These are phyloP conservation scores for Atethmia centrago DNA, from an alignment of 2,888 invertebrate species.

Conservation along the genomic window DNA sequence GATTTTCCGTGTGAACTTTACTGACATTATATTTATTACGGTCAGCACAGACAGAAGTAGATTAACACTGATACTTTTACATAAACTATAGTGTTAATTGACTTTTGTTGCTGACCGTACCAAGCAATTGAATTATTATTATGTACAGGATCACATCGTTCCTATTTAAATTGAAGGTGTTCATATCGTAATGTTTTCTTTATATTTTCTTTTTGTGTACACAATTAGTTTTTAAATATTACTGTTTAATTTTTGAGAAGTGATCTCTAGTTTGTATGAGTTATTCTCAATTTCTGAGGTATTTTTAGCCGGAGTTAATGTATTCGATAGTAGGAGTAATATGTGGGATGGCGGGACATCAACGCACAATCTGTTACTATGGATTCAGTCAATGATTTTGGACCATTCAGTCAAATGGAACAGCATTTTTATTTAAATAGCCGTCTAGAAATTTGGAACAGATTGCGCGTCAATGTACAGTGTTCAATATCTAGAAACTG, in stretches of 20 bases:
- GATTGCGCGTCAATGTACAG: no score
- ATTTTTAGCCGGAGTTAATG: background rate
- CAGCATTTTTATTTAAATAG: no score
- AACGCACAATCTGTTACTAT: no score
- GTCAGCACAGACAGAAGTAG: background rate
- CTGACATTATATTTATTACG: background rate
- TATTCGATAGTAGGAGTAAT: no score
- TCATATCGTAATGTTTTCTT: conserved; percentile 1
- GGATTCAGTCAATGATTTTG: no score
- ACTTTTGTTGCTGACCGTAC: background rate
- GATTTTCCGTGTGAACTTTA: conserved; percentile 7
- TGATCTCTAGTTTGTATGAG: conserved; percentile 48
- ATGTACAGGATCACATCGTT: background rate
- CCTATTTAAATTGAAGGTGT: background rate
- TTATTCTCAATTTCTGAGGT: conserved; percentile 5
- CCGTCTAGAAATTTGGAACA: no score
- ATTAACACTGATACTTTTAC: background rate
- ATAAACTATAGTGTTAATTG: background rate
- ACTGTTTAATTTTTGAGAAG: conserved; percentile 28
- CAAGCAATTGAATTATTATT: background rate
- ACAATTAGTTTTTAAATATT: conserved; percentile 13
- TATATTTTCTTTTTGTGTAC: background rate
- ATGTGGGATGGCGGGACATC: no score
- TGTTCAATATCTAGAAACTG: background rate
- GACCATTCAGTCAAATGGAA: no score